These are phyloP conservation scores for Lophura nycthemera DNA, from an alignment of 2,113 vertebrate genomes.

Conservation along the genomic window DNA sequence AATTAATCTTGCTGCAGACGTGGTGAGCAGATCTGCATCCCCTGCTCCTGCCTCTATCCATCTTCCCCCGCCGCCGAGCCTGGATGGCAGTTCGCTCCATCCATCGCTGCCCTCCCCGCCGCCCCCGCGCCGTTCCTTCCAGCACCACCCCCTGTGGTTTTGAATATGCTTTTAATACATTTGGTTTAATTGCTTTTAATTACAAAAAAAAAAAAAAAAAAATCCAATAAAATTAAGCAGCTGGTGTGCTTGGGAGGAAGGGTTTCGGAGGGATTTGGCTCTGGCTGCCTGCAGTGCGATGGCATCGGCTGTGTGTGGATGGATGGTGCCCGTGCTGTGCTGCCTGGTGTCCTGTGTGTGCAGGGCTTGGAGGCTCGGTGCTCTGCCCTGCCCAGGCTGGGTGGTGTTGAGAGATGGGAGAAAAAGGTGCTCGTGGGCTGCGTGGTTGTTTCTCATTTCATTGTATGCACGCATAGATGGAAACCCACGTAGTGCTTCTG, in stretches of 20 bases:
- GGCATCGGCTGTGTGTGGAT: rapidly evolving
- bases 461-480: rapidly evolving
- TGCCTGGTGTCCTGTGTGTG: background rate
- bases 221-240: background rate
- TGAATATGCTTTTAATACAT: background rate
- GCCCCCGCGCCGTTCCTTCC: background rate
- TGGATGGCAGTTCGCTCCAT: too few relatives aligned
- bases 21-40: background rate
- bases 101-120: background rate
- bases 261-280: background rate
- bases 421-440: background rate
- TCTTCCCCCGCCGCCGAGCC: background rate
- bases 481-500: background rate
- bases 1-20: background rate
- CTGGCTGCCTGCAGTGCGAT: background rate
- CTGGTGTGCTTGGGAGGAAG: background rate
- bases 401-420: background rate
- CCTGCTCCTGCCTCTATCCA: background rate
- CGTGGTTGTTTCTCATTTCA: background rate
- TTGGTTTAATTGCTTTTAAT: constrained; percentile 17
- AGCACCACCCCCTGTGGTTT: background rate
- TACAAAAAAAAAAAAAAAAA: background rate
- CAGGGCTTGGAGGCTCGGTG: rapidly evolving
- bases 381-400: background rate
- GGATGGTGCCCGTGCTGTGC: background rate